Evolutionary conservation across 2,113 vertebrate genomes (phyloP).

Genomic region (Australoheros scitulus): DNA sequence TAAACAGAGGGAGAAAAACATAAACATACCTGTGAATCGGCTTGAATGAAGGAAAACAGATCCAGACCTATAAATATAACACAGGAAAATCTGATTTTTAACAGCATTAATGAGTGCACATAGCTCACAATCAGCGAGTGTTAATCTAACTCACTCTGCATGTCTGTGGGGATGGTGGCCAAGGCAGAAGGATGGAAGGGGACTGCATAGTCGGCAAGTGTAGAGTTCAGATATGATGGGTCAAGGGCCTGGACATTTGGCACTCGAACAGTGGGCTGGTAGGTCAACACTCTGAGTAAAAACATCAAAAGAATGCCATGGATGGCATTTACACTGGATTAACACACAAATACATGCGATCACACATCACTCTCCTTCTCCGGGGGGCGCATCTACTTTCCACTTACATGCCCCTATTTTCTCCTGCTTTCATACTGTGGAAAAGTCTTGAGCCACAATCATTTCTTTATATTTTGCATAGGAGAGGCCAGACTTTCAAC

Average conservation of each 20-base stretch:
- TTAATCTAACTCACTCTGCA: slow-evolving; percentile 86
- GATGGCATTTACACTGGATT: neutral
- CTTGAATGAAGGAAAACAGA: slow-evolving; percentile 95
- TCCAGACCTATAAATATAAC: slow-evolving; percentile 86
- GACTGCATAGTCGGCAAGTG: slow-evolving; percentile 90
- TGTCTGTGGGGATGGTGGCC: slow-evolving; percentile 89
- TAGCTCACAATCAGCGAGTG: neutral
- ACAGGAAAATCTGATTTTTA: slow-evolving; percentile 30
- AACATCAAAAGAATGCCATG: neutral
- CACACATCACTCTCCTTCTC: no score
- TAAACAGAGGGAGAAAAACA: neutral
- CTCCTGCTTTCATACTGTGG: no score
- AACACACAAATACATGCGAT: no score
- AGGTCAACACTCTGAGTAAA: slow-evolving; percentile 87
- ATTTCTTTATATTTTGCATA: no score
- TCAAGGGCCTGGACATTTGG: slow-evolving; percentile 87
- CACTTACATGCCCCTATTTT: no score
- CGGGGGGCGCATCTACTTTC: no score
- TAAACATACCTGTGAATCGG: slow-evolving; percentile 90
- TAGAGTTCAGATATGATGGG: slow-evolving; percentile 85
- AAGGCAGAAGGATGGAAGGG: slow-evolving; percentile 92
- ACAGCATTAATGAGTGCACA: accelerated
- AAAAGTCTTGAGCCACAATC: no score
- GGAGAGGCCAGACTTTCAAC: no score
- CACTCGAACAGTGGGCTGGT: slow-evolving; percentile 89